Conservation (phyloP, 2,888 invertebrate genomes). For the Stenichneumon culpator region DNA sequence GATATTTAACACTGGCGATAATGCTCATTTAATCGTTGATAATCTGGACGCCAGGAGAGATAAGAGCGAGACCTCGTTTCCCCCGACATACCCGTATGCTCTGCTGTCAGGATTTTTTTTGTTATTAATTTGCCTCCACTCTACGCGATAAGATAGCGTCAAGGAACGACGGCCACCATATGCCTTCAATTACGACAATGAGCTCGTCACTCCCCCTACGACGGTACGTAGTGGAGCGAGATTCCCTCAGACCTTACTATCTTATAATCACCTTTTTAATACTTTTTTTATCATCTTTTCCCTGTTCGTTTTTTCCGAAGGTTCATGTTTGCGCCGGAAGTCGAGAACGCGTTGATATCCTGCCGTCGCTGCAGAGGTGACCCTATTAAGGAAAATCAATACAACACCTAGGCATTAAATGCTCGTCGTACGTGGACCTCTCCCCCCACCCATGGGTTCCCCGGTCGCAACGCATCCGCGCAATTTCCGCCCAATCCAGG, state of each 20-base stretch:
- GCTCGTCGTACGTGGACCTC: constrained; percentile 16
- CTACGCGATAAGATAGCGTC: constrained; percentile 59
- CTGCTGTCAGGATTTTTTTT: constrained; percentile 40
- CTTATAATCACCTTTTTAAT: constrained; percentile 25
- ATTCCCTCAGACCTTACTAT: background rate
- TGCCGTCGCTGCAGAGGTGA: constrained; percentile 39
- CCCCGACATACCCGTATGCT: constrained; percentile 37
- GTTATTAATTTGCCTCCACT: constrained; percentile 46
- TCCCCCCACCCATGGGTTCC: background rate
- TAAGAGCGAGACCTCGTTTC: constrained; percentile 13
- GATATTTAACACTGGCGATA: constrained; percentile 4
- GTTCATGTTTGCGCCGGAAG: background rate
- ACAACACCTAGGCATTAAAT: constrained; percentile 48
- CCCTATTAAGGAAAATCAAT: constrained; percentile 64
- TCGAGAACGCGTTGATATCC: constrained; percentile 27
- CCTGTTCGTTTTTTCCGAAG: no score
- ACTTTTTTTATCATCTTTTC: background rate
- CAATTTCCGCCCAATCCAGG: constrained; percentile 5
- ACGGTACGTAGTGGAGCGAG: background rate
- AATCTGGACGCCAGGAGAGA: constrained; percentile 7
- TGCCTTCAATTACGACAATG: constrained; percentile 60
- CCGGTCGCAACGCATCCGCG: background rate
- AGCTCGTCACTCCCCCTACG: constrained; percentile 11
- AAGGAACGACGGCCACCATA: constrained; percentile 43
- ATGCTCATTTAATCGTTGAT: constrained; percentile 45